These are phyloP conservation scores for Adineta ricciae DNA, from an alignment of 2,888 invertebrate species.

Conservation along the genomic window DNA sequence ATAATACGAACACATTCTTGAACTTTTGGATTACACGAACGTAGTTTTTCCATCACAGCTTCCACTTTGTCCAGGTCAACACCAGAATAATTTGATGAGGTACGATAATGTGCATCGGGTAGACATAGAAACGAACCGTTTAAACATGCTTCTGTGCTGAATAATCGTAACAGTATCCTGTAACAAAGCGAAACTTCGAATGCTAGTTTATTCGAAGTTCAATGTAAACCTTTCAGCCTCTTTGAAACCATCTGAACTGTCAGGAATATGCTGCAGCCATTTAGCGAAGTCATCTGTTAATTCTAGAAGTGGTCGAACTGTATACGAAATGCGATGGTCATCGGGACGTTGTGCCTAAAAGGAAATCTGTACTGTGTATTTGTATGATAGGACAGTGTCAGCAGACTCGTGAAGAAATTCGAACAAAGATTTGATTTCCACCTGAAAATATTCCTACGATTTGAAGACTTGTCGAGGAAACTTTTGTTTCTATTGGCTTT, in stretches of 20 bases:
- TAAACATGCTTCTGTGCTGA: slow-evolving; percentile 63
- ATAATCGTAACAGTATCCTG: background rate
- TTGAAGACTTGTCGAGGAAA: background rate
- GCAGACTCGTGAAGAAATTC: background rate
- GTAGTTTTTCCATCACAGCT: slow-evolving; percentile 1
- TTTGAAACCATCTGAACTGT: background rate
- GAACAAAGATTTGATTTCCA: slow-evolving; percentile 74
- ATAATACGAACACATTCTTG: background rate
- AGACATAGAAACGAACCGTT: slow-evolving; percentile 69
- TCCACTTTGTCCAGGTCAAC: slow-evolving; percentile 23
- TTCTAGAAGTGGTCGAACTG: background rate
- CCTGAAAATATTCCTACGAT: slow-evolving; percentile 56
- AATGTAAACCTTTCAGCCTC: background rate
- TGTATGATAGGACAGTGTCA: too few species aligned
- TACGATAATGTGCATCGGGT: slow-evolving; percentile 38
- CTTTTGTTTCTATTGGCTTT: background rate
- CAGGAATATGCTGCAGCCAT: background rate
- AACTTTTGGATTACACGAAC: background rate
- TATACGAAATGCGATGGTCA: background rate
- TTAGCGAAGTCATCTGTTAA: background rate
- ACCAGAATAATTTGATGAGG: slow-evolving; percentile 29
- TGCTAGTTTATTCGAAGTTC: background rate
- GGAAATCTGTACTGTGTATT: background rate
- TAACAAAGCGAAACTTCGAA: background rate
- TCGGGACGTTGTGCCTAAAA: background rate